Conservation (phyloP, 1,140 invertebrate species). For the Heterodera schachtii region DNA sequence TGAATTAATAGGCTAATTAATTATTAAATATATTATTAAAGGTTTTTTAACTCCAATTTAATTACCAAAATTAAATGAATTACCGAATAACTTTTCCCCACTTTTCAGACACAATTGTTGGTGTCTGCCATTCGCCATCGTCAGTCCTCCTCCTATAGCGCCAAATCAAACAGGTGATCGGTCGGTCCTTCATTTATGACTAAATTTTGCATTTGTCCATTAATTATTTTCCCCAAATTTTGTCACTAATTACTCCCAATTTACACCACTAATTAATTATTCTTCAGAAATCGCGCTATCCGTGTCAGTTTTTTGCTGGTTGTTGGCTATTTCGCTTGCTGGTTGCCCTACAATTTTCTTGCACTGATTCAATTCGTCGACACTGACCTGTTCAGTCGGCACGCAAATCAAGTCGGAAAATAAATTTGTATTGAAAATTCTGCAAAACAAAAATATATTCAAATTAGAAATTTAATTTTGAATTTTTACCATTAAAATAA, state of each 20-base stretch:
- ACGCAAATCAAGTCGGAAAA: constrained; percentile 55
- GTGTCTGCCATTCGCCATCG: constrained; percentile 46
- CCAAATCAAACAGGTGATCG: constrained; percentile 49
- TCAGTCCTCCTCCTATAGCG: constrained; percentile 53
- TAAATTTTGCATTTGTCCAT: too few species aligned
- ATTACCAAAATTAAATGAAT: too few species aligned
- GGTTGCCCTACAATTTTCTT: constrained; percentile 62
- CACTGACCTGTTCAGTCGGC: constrained; percentile 56
- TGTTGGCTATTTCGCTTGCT: constrained; percentile 62
- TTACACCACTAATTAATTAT: not conserved
- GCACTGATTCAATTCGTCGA: constrained; percentile 61
- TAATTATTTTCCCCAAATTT: too few species aligned
- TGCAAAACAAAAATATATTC: not conserved
- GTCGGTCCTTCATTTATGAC: too few species aligned
- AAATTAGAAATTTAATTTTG: not conserved
- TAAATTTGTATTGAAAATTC: constrained; percentile 1
- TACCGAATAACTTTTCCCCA: not conserved
- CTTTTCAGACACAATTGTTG: constrained; percentile 11
- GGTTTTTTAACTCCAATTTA: too few species aligned
- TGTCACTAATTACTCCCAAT: too few species aligned
- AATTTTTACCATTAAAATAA: too few species aligned
- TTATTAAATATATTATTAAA: too few species aligned
- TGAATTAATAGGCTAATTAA: too few species aligned
- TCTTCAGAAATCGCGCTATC: constrained; percentile 60
- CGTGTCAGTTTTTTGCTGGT: constrained; percentile 61